phyloP scores from a whole-genome alignment of 2,888 invertebrate species.

The Priocnemis perturbator region DNA sequence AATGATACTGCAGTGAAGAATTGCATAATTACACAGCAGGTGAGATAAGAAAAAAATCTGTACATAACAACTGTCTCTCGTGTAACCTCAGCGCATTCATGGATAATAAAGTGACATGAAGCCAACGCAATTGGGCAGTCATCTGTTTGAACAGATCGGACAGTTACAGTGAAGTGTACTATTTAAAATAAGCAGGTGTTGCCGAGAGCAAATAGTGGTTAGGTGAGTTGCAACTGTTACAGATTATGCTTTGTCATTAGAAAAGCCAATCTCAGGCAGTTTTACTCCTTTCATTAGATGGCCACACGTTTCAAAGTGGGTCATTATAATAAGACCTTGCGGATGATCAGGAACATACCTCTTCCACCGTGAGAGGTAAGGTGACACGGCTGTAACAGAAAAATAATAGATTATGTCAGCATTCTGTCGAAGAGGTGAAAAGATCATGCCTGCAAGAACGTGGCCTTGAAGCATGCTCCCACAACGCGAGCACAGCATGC shows the following conservation, averaged over 20 bases:
- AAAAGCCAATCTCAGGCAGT: constrained; percentile 18
- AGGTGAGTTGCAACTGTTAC: constrained; percentile 58
- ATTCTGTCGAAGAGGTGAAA: constrained; percentile 18
- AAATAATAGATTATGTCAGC: constrained; percentile 55
- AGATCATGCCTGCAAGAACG: constrained; percentile 25
- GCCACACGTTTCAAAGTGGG: constrained; percentile 31
- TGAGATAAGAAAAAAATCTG: background rate
- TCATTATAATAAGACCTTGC: constrained; percentile 47
- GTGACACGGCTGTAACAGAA: constrained; percentile 90
- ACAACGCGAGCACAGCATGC: constrained; percentile 2
- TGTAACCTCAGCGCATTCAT: too few relatives aligned
- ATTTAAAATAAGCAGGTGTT: constrained; percentile 11
- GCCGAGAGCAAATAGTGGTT: constrained; percentile 43
- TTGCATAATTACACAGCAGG: background rate
- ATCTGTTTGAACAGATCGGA: too few relatives aligned
- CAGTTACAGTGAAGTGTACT: background rate
- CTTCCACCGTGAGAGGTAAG: constrained; percentile 96
- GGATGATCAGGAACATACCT: constrained; percentile 81
- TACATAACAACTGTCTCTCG: background rate
- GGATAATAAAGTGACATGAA: too few relatives aligned
- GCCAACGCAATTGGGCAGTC: too few relatives aligned
- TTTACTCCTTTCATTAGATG: constrained; percentile 25
- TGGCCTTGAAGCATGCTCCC: constrained; percentile 46
- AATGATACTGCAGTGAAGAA: background rate
- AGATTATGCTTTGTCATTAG: constrained; percentile 31